Evolutionary conservation across 2,113 vertebrate species (phyloP).

Genomic region (Erythrocercus mccallii): DNA sequence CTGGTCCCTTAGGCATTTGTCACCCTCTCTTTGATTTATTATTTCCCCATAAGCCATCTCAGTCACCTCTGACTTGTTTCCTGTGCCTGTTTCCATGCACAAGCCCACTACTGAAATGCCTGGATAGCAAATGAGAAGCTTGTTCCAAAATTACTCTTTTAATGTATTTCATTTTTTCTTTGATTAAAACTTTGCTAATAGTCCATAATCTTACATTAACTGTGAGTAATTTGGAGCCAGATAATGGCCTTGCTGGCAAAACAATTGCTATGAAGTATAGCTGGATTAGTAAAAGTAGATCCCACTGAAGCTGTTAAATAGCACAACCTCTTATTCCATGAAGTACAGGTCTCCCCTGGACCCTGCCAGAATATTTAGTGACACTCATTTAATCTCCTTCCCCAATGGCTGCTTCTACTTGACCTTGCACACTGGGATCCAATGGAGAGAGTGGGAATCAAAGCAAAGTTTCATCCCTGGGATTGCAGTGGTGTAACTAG

Average conservation of each 20-base stretch:
- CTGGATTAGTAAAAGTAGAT: constrained; percentile 6
- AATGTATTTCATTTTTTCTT: neutral
- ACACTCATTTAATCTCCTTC: neutral
- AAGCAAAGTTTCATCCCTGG: neutral
- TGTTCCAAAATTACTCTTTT: neutral
- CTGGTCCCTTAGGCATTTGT: neutral
- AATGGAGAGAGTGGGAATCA: neutral
- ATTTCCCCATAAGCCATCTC: neutral
- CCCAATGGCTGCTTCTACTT: neutral
- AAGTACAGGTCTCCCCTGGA: neutral
- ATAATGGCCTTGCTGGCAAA: neutral
- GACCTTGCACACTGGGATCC: neutral
- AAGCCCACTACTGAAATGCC: neutral
- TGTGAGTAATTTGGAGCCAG: neutral
- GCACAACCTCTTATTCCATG: neutral
- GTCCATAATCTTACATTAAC: neutral
- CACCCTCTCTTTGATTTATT: neutral
- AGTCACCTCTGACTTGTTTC: neutral
- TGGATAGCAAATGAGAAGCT: neutral
- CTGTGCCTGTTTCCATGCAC: neutral
- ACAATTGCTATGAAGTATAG: neutral
- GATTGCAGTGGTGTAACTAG: neutral
- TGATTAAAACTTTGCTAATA: neutral
- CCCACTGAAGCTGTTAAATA: neutral
- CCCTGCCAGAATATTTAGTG: neutral